These are phyloP conservation scores for Tragulus kanchil DNA, from an alignment of 2,113 vertebrate species.

Conservation along the genomic window DNA sequence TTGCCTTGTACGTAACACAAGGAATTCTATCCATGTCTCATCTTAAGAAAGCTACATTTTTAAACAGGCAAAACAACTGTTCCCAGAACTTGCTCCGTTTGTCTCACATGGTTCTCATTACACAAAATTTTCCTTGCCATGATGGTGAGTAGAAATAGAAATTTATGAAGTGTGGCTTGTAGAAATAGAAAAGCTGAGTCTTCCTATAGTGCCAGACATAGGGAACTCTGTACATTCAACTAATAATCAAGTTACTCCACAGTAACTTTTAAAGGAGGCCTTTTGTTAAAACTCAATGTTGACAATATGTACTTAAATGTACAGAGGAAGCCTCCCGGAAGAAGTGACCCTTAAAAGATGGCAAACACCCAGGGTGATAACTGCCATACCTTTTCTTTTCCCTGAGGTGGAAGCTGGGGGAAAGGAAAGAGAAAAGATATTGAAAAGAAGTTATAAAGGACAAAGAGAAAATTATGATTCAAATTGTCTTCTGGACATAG, in stretches of 20 bases:
- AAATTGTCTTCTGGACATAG: not conserved
- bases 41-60: not conserved
- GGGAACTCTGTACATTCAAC: not conserved
- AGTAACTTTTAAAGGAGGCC: not conserved
- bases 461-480: not conserved
- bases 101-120: not conserved
- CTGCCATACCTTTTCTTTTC: not conserved
- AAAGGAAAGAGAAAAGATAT: not conserved
- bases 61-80: not conserved
- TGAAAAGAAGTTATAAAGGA: constrained; percentile 27
- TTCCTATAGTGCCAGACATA: not conserved
- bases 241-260: not conserved
- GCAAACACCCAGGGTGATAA: not conserved
- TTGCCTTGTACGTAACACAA: not conserved
- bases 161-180: not conserved
- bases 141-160: not conserved
- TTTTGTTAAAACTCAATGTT: not conserved
- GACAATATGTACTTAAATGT: not conserved
- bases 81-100: constrained; percentile 12
- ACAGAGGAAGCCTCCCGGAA: not conserved
- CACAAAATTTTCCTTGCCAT: not conserved
- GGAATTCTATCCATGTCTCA: not conserved
- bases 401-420: not conserved
- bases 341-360: not conserved
- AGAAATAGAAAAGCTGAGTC: constrained; percentile 42